phyloP scores from a whole-genome alignment of 2,888 invertebrate species.

The Mongoloraphidia duomilia region DNA sequence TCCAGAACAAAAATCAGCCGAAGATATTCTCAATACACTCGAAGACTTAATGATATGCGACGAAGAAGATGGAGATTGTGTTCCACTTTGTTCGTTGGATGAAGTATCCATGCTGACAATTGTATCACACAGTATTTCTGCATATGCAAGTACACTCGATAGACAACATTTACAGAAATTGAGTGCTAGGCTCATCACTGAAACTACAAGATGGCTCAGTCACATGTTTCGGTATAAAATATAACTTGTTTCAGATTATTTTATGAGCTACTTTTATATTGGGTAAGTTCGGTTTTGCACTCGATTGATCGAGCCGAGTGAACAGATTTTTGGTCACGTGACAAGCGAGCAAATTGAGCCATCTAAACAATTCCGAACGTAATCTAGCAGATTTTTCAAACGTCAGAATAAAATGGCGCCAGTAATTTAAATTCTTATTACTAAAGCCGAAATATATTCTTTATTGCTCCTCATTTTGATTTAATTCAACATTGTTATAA shows the following conservation, averaged over 20 bases:
- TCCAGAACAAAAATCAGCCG: constrained; percentile 28
- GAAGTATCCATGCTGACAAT: constrained; percentile 51
- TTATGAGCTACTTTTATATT: neutral
- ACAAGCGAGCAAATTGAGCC: too few species aligned
- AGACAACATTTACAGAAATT: constrained; percentile 63
- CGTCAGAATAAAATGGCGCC: too few species aligned
- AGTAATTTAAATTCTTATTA: too few species aligned
- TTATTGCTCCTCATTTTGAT: too few species aligned
- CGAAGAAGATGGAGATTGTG: constrained; percentile 43
- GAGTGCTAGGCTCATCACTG: constrained; percentile 66
- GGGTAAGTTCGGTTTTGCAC: too few species aligned
- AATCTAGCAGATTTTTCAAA: too few species aligned
- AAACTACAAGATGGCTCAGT: constrained; percentile 77
- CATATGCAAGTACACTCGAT: constrained; percentile 73
- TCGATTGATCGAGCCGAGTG: too few species aligned
- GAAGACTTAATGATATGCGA: constrained; percentile 45
- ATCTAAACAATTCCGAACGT: too few species aligned
- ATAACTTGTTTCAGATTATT: neutral
- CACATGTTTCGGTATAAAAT: constrained; percentile 60
- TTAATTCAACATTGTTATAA: too few species aligned
- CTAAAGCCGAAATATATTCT: too few species aligned
- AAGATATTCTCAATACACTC: constrained; percentile 43
- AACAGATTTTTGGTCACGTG: too few species aligned
- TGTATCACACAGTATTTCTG: constrained; percentile 76
- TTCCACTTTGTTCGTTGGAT: constrained; percentile 45